Evolutionary conservation across 2,888 invertebrate species (phyloP), one percentile per base, ranked within the genome.

Genomic region (Molanna angustata): DNA sequence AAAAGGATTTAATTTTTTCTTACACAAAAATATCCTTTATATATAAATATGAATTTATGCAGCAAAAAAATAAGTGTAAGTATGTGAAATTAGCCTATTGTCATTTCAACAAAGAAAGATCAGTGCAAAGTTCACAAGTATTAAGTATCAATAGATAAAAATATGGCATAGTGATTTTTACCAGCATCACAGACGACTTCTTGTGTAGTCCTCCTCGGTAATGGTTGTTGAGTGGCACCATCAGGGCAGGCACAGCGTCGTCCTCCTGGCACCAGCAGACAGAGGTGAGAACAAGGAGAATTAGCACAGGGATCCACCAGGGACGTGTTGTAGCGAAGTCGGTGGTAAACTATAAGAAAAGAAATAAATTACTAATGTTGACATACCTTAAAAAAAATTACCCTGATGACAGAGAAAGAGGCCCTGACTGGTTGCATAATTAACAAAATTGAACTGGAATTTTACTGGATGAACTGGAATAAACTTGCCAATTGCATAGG

Each of bases 201-300:
- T 42, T 79, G 79, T 59, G 83, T 79, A 60, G 72, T 70, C 59
- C 77, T 76, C 62, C 82, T 81, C 58, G 79, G 76, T 35, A 73
- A 68, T 14, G 75, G 66, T 1, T 66, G 70, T 2, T 65, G 65
- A 32, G 75, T 74, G 1, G 76, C 76, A 52, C 72, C 82, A 74
- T 88, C 97, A 61, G 98, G 97, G 69, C 98, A 98, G 9, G 88
- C 84, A 69, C 98, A 98, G 53, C 88, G 83, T 62, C 87, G 84
- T 1, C 94, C 94, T 37, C 83, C 86, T 0, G 97, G 97, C 57
- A 94, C 88, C 9, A 90, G 76, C 39, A 98, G 82, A 71, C 98
- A 98, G 58, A 98, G 78, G 76, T 98, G 98, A 44, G 94, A 89
- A 73, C 98, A 98, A 16, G 82, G 79, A 45, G 83, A 80, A 51